phyloP scores from a whole-genome alignment of 30 jellyfish, hydroid and myxozoan genomes.

The Clytia hemisphaerica region DNA sequence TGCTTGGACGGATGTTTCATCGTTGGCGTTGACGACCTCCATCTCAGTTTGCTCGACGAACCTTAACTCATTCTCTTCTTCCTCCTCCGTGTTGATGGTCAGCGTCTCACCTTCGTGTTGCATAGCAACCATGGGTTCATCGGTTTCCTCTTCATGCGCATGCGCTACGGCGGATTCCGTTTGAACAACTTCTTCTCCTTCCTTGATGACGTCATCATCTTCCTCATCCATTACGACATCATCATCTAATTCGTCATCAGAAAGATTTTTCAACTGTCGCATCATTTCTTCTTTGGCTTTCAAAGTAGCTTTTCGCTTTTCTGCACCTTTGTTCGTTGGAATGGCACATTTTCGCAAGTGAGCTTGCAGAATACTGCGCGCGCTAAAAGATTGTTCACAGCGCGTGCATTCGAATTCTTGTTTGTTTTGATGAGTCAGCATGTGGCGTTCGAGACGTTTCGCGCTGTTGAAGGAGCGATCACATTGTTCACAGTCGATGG shows the following conservation, averaged over 20 bases:
- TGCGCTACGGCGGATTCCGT: too few relatives aligned
- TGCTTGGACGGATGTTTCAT: too few relatives aligned
- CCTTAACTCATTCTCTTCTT: too few relatives aligned
- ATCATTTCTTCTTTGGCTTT: constrained; percentile 9
- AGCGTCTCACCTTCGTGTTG: too few relatives aligned
- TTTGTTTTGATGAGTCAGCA: constrained; percentile 1
- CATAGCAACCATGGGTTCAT: too few relatives aligned
- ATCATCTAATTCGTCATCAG: constrained; percentile 7
- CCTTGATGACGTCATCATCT: too few relatives aligned
- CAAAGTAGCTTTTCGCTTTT: constrained; percentile 17
- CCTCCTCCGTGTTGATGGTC: too few relatives aligned
- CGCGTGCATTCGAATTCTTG: constrained; percentile 3
- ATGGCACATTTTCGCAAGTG: constrained; percentile 20
- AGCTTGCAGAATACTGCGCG: constrained; percentile 24
- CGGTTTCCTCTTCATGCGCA: too few relatives aligned
- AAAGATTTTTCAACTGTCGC: not conserved
- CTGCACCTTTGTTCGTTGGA: constrained; percentile 15
- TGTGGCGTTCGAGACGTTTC: constrained; percentile 1
- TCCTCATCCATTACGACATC: not conserved
- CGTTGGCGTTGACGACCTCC: too few relatives aligned
- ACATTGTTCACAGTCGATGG: constrained; percentile 1
- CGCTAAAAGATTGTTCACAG: constrained; percentile 2
- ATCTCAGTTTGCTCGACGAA: too few relatives aligned
- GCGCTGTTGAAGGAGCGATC: not conserved
- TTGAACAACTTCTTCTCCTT: too few relatives aligned